Evolutionary conservation across 2,113 vertebrate species (phyloP).

Genomic region (Mormyrus iriodes): DNA sequence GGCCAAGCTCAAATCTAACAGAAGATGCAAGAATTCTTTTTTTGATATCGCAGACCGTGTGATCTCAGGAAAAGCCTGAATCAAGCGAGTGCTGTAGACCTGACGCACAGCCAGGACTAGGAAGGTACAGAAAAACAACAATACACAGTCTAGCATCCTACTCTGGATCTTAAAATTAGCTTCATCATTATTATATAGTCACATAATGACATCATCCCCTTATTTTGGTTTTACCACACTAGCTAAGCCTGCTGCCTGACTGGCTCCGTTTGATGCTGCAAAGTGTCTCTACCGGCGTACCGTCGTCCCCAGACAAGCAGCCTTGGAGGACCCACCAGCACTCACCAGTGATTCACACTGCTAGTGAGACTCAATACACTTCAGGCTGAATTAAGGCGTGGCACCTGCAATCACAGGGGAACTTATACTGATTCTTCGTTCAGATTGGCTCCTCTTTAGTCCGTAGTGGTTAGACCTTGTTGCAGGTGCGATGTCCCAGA

Average conservation of each 20-base stretch:
- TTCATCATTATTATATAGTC: background rate
- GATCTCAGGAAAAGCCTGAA: background rate
- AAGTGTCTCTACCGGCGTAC: background rate
- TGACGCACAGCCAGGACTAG: background rate
- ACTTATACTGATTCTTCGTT: background rate
- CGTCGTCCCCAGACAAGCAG: background rate
- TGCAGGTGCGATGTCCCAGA: background rate
- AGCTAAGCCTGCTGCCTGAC: background rate
- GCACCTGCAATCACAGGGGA: background rate
- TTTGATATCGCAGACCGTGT: background rate
- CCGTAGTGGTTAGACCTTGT: background rate
- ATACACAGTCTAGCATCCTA: background rate
- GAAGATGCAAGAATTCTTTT: background rate
- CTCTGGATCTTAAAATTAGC: background rate
- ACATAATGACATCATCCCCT: background rate
- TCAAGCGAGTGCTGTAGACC: background rate
- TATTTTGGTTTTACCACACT: background rate
- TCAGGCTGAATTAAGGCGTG: conserved; percentile 8
- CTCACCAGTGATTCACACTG: background rate
- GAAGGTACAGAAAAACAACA: background rate
- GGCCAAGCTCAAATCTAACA: background rate
- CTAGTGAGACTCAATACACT: conserved; percentile 19
- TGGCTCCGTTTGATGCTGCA: background rate
- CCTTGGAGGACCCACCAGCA: background rate
- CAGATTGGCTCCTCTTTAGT: background rate